Percentiles rank a stretch among this genome's conserved stretches.
These are phyloP conservation scores for Lichenostomus cassidix DNA, from an alignment of 2,113 vertebrate genomes.

Conservation along the genomic window DNA sequence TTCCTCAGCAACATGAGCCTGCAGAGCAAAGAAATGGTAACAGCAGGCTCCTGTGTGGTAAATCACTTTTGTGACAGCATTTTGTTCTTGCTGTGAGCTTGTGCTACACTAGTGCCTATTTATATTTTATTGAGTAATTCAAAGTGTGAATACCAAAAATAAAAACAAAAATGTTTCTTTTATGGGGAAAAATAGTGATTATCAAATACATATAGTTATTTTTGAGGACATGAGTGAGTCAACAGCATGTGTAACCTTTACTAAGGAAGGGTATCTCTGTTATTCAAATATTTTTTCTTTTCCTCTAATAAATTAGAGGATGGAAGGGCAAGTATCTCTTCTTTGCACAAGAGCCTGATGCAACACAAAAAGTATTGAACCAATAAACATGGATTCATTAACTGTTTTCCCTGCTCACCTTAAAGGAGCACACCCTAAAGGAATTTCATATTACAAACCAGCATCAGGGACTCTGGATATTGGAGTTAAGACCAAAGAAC, in stretches of 20 bases:
- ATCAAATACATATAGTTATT: neutral
- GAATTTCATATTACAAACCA: neutral
- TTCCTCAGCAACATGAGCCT: neutral
- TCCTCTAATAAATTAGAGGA: neutral
- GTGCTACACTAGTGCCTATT: neutral
- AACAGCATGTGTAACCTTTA: neutral
- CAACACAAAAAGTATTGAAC: neutral
- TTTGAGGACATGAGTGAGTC: neutral
- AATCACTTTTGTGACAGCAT: neutral
- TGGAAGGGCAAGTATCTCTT: neutral
- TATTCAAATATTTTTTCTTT: neutral
- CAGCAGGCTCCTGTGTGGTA: neutral
- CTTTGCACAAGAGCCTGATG: neutral
- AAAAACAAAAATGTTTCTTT: neutral
- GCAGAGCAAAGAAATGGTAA: neutral
- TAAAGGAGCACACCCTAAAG: neutral
- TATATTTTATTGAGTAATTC: slow-evolving; percentile 15
- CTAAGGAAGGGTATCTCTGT: neutral
- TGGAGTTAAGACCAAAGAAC: neutral
- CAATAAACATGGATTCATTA: neutral
- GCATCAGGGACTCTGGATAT: rapidly evolving
- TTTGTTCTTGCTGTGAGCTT: slow-evolving; percentile 6
- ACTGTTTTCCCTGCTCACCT: neutral
- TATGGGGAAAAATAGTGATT: neutral
- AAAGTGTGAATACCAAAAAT: neutral